Evolutionary conservation across 2,888 invertebrate genomes (phyloP), one percentile per base, ranked within the genome.

Genomic region (Bedellia somnulentella): DNA sequence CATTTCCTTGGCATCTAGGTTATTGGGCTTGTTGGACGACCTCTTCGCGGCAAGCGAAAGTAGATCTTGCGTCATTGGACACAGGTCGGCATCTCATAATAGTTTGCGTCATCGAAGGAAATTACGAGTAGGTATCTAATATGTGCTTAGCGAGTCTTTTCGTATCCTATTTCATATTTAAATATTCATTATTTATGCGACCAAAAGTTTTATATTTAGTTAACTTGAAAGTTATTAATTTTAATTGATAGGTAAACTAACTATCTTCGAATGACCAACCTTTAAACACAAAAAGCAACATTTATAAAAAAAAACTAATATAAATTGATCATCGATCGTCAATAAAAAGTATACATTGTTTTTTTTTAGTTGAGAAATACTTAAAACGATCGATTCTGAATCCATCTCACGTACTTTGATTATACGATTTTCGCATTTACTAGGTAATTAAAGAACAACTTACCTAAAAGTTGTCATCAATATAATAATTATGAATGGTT

Each of bases 11-110:
- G 30, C 47, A 68, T 64, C 52, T 67, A 51, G 70, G 71, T 71
- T 66, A 68, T 51, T 56, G 49, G 57, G 57, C 54, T 48, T 52
- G 49, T 47, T 42, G 47, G 46, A 51, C 56, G 55, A 53, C 57
- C 57, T 56, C 50, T 52, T 43, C 32, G 42, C 39, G 46, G 38
- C 52, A 55, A 54, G 66, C 56, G 67, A 71, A 71, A 70, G 70
- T 62, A 48, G 56, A 52, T 61, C 61, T 71, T 71, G 57, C 71
- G 43, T 71, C 70, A 71, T 32, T 42, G n/a, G 37, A 44, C 22
- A 21, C 57, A 46, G 57, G 63, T 60, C 59, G 55, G 45, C 45
- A 46, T 56, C 59, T 60, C 61, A 58, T 58, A 63, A 63, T 34
- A 44, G 64, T 68, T 36, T 36, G 31, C 36, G 22, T 36, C 36